These are phyloP conservation scores for Serranus cabrilla DNA, from an alignment of 2,797 vertebrate species.

Conservation along the genomic window DNA sequence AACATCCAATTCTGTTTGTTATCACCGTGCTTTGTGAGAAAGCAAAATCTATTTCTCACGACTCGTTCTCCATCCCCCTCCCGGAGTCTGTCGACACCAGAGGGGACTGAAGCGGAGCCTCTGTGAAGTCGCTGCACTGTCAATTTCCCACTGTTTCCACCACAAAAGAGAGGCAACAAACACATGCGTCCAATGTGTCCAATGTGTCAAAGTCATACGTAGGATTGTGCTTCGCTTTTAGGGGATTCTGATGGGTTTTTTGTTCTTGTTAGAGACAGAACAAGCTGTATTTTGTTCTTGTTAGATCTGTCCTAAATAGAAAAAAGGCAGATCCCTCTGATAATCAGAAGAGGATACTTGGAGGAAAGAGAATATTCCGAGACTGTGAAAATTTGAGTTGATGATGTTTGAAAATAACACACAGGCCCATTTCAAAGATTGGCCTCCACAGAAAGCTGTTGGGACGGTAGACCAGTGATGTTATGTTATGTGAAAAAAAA, in stretches of 20 bases:
- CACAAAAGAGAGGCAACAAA: conserved; percentile 53
- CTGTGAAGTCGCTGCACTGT: conserved; percentile 45
- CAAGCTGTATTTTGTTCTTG: conserved; percentile 15
- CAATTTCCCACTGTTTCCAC: conserved; percentile 53
- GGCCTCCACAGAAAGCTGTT: not conserved
- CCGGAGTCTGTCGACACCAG: conserved; percentile 20
- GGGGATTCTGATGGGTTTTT: conserved; percentile 29
- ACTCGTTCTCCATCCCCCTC: conserved; percentile 29
- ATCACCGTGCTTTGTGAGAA: conserved; percentile 41
- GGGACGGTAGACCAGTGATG: not conserved
- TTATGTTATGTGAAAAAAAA: not conserved
- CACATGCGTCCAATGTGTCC: not conserved
- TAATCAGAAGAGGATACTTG: not conserved
- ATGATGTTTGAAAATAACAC: conserved; percentile 14
- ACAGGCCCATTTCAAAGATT: not conserved
- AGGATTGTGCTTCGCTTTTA: conserved; percentile 37
- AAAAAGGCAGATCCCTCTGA: not conserved
- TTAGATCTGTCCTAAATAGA: not conserved
- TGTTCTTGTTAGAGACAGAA: conserved; percentile 36
- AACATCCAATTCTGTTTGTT: conserved; percentile 32
- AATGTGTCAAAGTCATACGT: conserved; percentile 34
- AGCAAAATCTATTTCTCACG: conserved; percentile 44
- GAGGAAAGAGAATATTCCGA: not conserved
- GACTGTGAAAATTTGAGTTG: not conserved
- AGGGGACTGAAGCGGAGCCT: conserved; percentile 38